phyloP scores from a whole-genome alignment of 1,140 invertebrate species.

The Drosophila subpulchrella region DNA sequence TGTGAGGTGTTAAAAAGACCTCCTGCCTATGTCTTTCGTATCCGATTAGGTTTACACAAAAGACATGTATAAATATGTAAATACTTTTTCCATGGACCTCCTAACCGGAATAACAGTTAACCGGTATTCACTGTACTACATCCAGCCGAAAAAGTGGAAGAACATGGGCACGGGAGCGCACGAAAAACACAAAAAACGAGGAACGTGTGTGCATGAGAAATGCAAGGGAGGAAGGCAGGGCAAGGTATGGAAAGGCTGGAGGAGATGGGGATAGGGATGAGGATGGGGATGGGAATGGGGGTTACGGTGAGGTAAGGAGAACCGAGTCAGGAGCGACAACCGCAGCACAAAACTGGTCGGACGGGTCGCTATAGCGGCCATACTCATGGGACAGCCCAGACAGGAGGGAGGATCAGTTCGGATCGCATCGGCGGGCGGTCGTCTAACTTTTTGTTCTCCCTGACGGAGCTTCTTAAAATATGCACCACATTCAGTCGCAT shows the following conservation, averaged over 20 bases:
- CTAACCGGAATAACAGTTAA: constrained; percentile 1
- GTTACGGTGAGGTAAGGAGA: constrained; percentile 14
- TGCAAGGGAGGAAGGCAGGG: constrained; percentile 55
- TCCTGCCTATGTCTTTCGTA: too few species aligned
- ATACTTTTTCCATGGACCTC: not conserved
- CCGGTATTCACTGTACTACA: constrained; percentile 37
- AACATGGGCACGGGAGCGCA: constrained; percentile 63
- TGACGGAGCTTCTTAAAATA: constrained; percentile 29
- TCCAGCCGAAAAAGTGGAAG: constrained; percentile 62
- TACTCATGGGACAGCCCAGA: constrained; percentile 27
- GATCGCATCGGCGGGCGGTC: constrained; percentile 21
- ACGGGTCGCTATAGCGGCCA: constrained; percentile 60
- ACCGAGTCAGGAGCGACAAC: constrained; percentile 56
- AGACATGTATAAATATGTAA: not conserved
- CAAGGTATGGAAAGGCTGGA: constrained; percentile 14
- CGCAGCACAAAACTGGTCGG: constrained; percentile 64
- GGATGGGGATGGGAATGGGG: not conserved
- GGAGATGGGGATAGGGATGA: constrained; percentile 2
- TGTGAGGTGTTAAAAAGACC: not conserved
- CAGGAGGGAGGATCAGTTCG: constrained; percentile 48
- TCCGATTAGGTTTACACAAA: not conserved
- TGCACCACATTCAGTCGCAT: constrained; percentile 58
- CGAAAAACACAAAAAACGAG: constrained; percentile 25
- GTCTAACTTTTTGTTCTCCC: constrained; percentile 31
- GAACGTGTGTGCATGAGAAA: constrained; percentile 72